Base-by-base conservation (phyloP, 2,888 invertebrate genomes). In the Athalia rosae region DNA sequence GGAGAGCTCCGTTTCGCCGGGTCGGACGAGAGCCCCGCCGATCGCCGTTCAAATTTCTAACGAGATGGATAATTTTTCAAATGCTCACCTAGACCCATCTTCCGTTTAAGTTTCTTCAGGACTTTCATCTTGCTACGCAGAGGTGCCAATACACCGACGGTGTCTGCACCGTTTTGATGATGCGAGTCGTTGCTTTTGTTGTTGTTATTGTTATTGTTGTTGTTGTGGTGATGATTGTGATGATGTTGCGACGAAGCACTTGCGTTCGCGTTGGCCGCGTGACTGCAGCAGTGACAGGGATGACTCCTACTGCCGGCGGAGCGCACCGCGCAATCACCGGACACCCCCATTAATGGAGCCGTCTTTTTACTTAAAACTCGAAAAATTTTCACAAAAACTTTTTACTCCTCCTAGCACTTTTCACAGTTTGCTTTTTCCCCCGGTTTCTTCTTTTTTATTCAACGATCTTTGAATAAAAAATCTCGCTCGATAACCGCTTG, bases 81-180 rank as follows among this genome's bases (percentile, higher is more conserved):
- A 71, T 83, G 92, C 96, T 94, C 91, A 96, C 97, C 96, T 90
- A 97, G 91, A 85, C 97, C 96, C 89, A 97, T 96, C 87, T 95
- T 95, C 87, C 94, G 94, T 90, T 96, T 96, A 86, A 97, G 95
- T 89, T 96, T 97, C 92, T 97, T 97, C 81, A 97, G 91, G 80
- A 97, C 95, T 92, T 96, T 96, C 95, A 97, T 96, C 91, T 96
- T 96, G 90, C 91, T 91, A 83, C 91, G 91, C 78, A 92, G 84
- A 6, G 92, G 92, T 78, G 92, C 91, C 79, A 92, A 89, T 76
- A 91, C 89, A 79, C 89, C 90, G 81, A 82, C 85, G 83, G 89
- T 88, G 66, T 83, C 83, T 73, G 82, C 84, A 73, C 74, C 74
- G 74, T 74, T 74, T 28, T 74, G 74, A 15, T 74, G 74, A 13